A percentile compares a stretch with the other conserved stretches of the same genome.
Conservation (phyloP, 2,113 vertebrate species). For the Chaetodon trifascialis region DNA sequence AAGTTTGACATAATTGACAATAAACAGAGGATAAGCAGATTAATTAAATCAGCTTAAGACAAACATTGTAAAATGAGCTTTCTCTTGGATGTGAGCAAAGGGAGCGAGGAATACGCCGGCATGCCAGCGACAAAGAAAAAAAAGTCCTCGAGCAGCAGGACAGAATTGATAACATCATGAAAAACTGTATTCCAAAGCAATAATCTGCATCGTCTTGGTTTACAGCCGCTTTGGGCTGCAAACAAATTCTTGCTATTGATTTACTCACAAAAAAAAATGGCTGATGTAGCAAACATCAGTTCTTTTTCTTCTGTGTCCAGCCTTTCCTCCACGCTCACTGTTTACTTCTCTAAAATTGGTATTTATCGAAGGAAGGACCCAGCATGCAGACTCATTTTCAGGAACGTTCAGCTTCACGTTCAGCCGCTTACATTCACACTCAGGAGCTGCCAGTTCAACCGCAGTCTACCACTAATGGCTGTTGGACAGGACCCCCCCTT, state of each 20-base stretch:
- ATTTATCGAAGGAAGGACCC: constrained; percentile 16
- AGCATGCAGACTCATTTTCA: constrained; percentile 28
- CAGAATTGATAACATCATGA: constrained; percentile 54
- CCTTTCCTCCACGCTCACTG: neutral
- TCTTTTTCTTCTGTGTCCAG: constrained; percentile 19
- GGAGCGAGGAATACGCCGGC: neutral
- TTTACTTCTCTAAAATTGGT: constrained; percentile 18
- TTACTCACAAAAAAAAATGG: neutral
- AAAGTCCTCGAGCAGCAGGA: constrained; percentile 8
- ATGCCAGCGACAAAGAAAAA: constrained; percentile 15
- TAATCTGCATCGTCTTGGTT: constrained; percentile 18
- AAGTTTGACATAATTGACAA: constrained; percentile 68
- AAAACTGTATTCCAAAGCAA: constrained; percentile 42
- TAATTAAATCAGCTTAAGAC: constrained; percentile 59
- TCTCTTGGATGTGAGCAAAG: constrained; percentile 24
- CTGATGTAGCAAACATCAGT: constrained; percentile 2
- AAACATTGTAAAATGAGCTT: constrained; percentile 55
- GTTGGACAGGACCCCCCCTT: neutral
- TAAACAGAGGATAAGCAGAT: constrained; percentile 72
- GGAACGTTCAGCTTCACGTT: constrained; percentile 30
- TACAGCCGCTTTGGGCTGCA: constrained; percentile 1
- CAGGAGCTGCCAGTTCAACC: constrained; percentile 23
- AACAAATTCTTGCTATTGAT: constrained; percentile 33
- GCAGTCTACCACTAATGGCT: constrained; percentile 24
- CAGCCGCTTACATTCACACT: constrained; percentile 33